Evolutionary conservation across 2,113 vertebrate species (phyloP), one percentile per base, ranked within the genome.

Genomic region (Geococcyx californianus): DNA sequence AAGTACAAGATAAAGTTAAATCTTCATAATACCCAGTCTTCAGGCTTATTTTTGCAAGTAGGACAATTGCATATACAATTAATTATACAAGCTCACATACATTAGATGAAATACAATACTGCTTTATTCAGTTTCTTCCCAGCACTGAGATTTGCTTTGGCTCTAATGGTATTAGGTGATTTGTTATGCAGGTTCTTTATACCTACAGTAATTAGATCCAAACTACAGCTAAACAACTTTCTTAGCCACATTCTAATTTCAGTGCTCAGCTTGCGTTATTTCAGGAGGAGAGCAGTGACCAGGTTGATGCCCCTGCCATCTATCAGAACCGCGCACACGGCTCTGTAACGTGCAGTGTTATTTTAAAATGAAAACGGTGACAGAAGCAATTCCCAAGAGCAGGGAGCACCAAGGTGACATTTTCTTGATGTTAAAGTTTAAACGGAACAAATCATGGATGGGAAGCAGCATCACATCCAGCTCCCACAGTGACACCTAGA

Each of bases 381-480:
- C 92, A 91, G 93, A 74, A 97, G 83, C 95, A 95, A 92, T 89
- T 95, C 91, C 76, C 74, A 74, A 78, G 93, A 87, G 94, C 83
- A 59, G 80, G 69, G 96, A 96, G 90, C 80, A 89, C 59, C 87
- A 93, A 94, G 93, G 91, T 97, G 93, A 96, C 95, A 95, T 96
- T 97, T 96, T 85, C 94, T 86, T 82, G 88, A 69, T 93, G 95
- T 87, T 89, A 52, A 94, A 95, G 95, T 97, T 96, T 92, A 96
- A 96, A 81, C 90, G 93, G 93, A 95, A 93, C 90, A 88, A 80
- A 79, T 81, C 86, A 19, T 16, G 81, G 89, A 66, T 69, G 84
- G 84, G 81, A 92, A 54, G 33, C 63, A 95, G 84, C 42, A 47
- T 72, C 84, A 11, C 94, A 94, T 69, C 0, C 70, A 96, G 94